A percentile compares a stretch with the other conserved stretches of the same genome.
phyloP scores from a whole-genome alignment of 2,113 vertebrate species.

The Clinocottus analis region DNA sequence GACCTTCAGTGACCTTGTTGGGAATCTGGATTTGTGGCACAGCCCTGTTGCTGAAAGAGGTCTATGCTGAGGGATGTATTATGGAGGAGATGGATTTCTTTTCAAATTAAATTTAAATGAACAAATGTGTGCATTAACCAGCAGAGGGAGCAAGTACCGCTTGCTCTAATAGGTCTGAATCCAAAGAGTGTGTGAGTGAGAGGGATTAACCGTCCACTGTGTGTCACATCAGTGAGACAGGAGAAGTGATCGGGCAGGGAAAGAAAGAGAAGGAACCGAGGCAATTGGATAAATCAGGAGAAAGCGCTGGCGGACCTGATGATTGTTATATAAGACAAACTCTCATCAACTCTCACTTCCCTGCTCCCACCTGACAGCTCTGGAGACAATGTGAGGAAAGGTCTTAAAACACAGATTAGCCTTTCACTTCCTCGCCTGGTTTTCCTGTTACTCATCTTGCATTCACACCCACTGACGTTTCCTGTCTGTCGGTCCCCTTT shows the following conservation, averaged over 20 bases:
- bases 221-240: slow-evolving; percentile 53
- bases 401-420: slow-evolving; percentile 46
- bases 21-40: background rate
- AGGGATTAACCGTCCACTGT: slow-evolving; percentile 11
- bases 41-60: background rate
- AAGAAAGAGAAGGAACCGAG: slow-evolving; percentile 42
- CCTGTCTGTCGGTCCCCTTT: background rate
- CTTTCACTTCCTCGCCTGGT: slow-evolving; percentile 11
- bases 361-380: slow-evolving; percentile 42
- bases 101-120: slow-evolving; percentile 25
- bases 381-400: slow-evolving; percentile 59
- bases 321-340: slow-evolving; percentile 49
- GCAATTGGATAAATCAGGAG: slow-evolving; percentile 40
- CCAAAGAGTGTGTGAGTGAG: slow-evolving; percentile 2
- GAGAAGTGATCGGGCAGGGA: slow-evolving; percentile 17
- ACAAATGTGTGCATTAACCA: slow-evolving; percentile 48
- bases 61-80: background rate
- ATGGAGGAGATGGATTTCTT: background rate
- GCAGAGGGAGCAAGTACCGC: slow-evolving; percentile 72
- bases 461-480: background rate
- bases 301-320: slow-evolving; percentile 26
- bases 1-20: slow-evolving; percentile 32
- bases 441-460: slow-evolving; percentile 20
- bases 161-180: slow-evolving; percentile 23
- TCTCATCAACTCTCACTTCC: slow-evolving; percentile 26